Conservation (phyloP, 1,140 invertebrate species). For the Drosophila ercepeae region DNA sequence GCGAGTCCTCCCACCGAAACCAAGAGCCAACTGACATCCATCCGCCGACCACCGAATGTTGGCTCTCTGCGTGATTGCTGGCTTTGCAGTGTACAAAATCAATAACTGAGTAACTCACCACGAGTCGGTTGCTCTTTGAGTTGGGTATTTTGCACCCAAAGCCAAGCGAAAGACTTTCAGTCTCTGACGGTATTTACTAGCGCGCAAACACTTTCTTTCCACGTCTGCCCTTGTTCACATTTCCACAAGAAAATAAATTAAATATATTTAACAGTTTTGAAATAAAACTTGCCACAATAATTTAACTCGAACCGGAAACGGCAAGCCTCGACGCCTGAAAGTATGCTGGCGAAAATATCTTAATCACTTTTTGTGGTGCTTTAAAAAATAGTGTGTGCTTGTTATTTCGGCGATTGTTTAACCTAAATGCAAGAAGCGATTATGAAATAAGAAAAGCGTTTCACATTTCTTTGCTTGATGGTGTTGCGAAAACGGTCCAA, state of each 20-base stretch:
- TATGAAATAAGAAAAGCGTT: slow-evolving; percentile 72
- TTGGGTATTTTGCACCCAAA: slow-evolving; percentile 11
- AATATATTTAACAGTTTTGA: slow-evolving; percentile 33
- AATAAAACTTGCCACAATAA: slow-evolving; percentile 27
- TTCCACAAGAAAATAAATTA: slow-evolving; percentile 16
- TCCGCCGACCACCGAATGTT: slow-evolving; percentile 51
- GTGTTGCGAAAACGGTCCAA: neutral
- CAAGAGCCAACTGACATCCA: slow-evolving; percentile 15
- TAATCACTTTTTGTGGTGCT: too few relatives aligned
- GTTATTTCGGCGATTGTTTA: slow-evolving; percentile 36
- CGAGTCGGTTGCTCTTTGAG: slow-evolving; percentile 25
- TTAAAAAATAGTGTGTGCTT: neutral
- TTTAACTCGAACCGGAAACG: neutral
- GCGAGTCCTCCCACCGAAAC: neutral
- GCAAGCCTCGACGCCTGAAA: slow-evolving; percentile 2
- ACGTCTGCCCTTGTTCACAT: slow-evolving; percentile 8
- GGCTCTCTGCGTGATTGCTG: slow-evolving; percentile 41
- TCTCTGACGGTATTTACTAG: slow-evolving; percentile 73
- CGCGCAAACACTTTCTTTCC: slow-evolving; percentile 41
- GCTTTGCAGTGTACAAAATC: slow-evolving; percentile 63
- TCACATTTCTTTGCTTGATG: slow-evolving; percentile 7
- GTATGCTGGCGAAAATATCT: slow-evolving; percentile 13
- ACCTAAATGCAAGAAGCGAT: slow-evolving; percentile 68
- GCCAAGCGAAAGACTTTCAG: slow-evolving; percentile 33
- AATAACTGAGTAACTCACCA: slow-evolving; percentile 68